A percentile compares a stretch with the other conserved stretches of the same genome.
Evolutionary conservation across 2,113 vertebrate genomes (phyloP).

Genomic region (Clinocottus analis): DNA sequence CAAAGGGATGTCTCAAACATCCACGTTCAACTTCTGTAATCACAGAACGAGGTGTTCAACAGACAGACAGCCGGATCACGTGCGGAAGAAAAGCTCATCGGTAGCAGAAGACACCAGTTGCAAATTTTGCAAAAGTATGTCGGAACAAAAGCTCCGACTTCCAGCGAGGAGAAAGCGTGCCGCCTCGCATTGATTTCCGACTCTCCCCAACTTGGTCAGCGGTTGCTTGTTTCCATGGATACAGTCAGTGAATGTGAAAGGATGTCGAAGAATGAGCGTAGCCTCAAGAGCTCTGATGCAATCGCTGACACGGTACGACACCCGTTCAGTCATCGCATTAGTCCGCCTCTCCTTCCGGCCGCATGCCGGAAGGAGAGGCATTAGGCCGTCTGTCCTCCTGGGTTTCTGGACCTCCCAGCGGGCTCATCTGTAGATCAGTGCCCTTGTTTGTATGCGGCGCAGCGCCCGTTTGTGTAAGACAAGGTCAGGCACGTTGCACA

Average conservation of each 20-base stretch:
- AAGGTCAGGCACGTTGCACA: slow-evolving; percentile 30
- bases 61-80: slow-evolving; percentile 27
- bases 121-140: slow-evolving; percentile 12
- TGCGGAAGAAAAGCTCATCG: not conserved
- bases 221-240: slow-evolving; percentile 71
- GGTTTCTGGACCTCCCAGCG: slow-evolving; percentile 8
- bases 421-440: slow-evolving; percentile 1
- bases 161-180: not conserved
- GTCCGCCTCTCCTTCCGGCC: slow-evolving; percentile 6
- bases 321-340: not conserved
- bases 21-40: slow-evolving; percentile 43
- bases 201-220: slow-evolving; percentile 34
- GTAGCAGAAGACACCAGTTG: not conserved
- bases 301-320: slow-evolving; percentile 36
- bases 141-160: slow-evolving; percentile 5
- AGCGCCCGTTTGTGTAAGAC: slow-evolving; percentile 22
- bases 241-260: slow-evolving; percentile 51
- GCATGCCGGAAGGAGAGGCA: slow-evolving; percentile 11
- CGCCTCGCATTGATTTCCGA: slow-evolving; percentile 41
- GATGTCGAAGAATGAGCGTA: slow-evolving; percentile 58
- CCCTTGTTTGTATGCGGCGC: slow-evolving; percentile 28
- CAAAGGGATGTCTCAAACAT: slow-evolving; percentile 68
- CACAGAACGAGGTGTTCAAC: slow-evolving; percentile 54
- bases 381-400: not conserved
- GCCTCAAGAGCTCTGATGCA: slow-evolving; percentile 57